Conservation (phyloP, 1,140 invertebrate genomes). For the Eulimnadia texana region DNA sequence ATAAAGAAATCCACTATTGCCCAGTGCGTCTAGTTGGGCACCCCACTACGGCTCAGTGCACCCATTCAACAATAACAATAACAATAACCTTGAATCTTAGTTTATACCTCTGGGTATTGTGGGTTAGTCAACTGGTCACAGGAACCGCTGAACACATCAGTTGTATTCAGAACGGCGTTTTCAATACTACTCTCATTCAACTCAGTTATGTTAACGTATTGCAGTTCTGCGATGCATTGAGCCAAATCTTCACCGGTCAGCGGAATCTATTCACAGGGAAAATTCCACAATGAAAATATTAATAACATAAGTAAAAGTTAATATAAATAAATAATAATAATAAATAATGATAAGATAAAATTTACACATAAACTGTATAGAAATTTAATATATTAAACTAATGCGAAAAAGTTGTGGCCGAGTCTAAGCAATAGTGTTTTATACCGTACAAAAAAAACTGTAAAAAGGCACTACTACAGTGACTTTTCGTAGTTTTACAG, state of each 20-base stretch:
- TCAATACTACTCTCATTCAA: background rate
- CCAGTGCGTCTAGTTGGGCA: too few species aligned
- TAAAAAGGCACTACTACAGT: conserved; percentile 4
- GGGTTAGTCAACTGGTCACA: background rate
- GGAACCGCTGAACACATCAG: background rate
- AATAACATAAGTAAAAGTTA: too few species aligned
- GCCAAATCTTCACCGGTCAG: background rate
- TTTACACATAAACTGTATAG: too few species aligned
- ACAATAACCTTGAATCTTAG: too few species aligned
- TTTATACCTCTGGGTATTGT: conserved; percentile 1
- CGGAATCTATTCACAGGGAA: background rate
- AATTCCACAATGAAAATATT: background rate
- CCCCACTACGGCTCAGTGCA: too few species aligned
- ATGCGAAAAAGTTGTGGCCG: too few species aligned
- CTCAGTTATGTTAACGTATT: background rate
- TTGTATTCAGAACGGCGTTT: background rate
- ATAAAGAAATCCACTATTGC: too few species aligned
- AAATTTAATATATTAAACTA: too few species aligned
- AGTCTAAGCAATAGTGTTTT: background rate
- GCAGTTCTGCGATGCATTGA: background rate
- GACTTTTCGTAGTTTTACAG: too few species aligned
- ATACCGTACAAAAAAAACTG: background rate
- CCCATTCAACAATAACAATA: too few species aligned
- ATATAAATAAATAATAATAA: background rate
- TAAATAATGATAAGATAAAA: too few species aligned